Evolutionary conservation across 2,888 invertebrate genomes (phyloP).

Genomic region (Nasonovia ribisnigri): DNA sequence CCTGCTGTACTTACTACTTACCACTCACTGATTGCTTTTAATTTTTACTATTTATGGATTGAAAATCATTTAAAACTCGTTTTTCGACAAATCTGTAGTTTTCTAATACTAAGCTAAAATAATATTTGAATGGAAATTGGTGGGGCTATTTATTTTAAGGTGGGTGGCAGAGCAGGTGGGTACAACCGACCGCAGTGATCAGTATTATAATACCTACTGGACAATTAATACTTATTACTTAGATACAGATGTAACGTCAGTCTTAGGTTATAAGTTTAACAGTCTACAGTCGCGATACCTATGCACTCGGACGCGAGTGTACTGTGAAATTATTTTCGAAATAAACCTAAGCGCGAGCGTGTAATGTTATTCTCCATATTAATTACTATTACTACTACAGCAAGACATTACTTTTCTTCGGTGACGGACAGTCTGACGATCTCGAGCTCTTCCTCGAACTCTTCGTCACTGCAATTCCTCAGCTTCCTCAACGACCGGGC

Average conservation of each 20-base stretch:
- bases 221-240: not conserved
- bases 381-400: not conserved
- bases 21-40: not conserved
- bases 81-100: not conserved
- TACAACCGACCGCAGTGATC: not conserved
- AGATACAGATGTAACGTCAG: not conserved
- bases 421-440: constrained; percentile 64
- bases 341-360: not conserved
- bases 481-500: constrained; percentile 64
- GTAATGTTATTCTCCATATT: not conserved
- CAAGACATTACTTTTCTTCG: constrained; percentile 58
- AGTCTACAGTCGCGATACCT: not conserved
- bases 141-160: not conserved
- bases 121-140: not conserved
- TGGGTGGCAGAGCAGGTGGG: not conserved
- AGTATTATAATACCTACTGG: not conserved
- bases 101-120: not conserved
- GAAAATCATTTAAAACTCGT: not conserved
- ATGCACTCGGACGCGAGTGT: not conserved
- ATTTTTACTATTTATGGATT: not conserved
- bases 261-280: not conserved
- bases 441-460: constrained; percentile 40
- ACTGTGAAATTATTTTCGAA: not conserved
- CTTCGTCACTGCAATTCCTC: constrained; percentile 53
- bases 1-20: no score